Evolutionary conservation across 2,888 invertebrate species (phyloP), one percentile per base, ranked within the genome.

Genomic region (Agrilus biguttatus): DNA sequence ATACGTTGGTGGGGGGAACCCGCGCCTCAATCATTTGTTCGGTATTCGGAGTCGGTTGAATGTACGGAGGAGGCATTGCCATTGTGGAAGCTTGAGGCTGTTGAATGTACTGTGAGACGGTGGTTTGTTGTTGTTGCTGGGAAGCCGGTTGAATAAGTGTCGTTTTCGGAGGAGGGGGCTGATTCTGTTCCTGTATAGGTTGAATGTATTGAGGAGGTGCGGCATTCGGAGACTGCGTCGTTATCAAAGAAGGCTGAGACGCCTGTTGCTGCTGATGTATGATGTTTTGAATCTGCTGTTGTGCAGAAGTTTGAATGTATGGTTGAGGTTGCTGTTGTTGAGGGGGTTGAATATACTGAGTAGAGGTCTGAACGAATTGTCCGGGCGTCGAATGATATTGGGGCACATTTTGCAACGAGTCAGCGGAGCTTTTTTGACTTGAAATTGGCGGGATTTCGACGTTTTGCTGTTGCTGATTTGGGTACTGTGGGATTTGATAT

Each of bases 181-280:
- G 32, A 36, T 28, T 7, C 17, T 43, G 35, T 36, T 35, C 35
- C 13, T 45, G 35, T n/a, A 35, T 10, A 8, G 47, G 33, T 13
- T 47, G 47, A 28, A 43, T 43, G n/a, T 45, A 43, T 41, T 49
- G 49, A 12, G 49, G 46, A 14, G 45, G 44, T 8, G 47, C 46
- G 4, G 46, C 46, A 6, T 45, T 39, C 19, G 40, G 33, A n/a
- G 39, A 39, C 8, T 14, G 23, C 5, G 33, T 10, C 35, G 38
- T n/a, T 28, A n/a, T n/a, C 14, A 40, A 39, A n/a, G 23, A 10
- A 2, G 42, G 37, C 14, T 41, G 41, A 28, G 28, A 4, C 28
- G 28, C 8, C 21, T 21, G 21, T 14, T 40, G 40, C 21, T 17
- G 32, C 14, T 37, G n/a, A n/a, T n/a, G 14, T 33, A 37, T 28